Conservation (phyloP, 2,888 invertebrate species). For the Drosophila limbata region DNA sequence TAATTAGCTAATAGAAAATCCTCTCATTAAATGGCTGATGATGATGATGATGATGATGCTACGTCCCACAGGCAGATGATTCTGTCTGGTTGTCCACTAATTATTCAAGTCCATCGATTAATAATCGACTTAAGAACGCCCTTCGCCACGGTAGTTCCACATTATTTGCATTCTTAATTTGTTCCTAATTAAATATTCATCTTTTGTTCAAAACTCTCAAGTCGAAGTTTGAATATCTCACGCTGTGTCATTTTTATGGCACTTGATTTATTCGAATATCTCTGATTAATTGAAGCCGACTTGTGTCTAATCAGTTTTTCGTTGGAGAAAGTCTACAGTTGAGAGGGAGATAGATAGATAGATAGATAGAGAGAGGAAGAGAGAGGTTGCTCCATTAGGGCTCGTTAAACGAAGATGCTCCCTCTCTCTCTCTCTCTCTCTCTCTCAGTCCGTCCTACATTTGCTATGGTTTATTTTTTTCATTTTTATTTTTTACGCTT, state of each 20-base stretch:
- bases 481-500: constrained; percentile 61
- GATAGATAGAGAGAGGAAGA: constrained; percentile 17
- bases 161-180: constrained; percentile 80
- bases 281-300: constrained; percentile 78
- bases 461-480: constrained; percentile 72
- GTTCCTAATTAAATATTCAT: constrained; percentile 79
- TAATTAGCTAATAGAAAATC: constrained; percentile 59
- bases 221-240: constrained; percentile 53
- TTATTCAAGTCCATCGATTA: constrained; percentile 72
- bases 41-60: constrained; percentile 5
- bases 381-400: constrained; percentile 58
- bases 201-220: constrained; percentile 56
- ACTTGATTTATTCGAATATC: constrained; percentile 76
- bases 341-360: constrained; percentile 14
- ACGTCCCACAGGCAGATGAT: constrained; percentile 36
- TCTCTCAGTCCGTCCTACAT: constrained; percentile 54
- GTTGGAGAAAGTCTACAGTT: constrained; percentile 63
- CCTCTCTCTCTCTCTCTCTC: constrained; percentile 3
- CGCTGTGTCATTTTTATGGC: constrained; percentile 78
- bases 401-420: constrained; percentile 64
- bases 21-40: not conserved
- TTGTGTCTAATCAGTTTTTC: constrained; percentile 46
- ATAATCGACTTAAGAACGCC: constrained; percentile 61
- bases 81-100: constrained; percentile 56
- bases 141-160: constrained; percentile 70